These are phyloP conservation scores for Typhlichthys subterraneus DNA, from an alignment of 2,797 vertebrate genomes.

Conservation along the genomic window DNA sequence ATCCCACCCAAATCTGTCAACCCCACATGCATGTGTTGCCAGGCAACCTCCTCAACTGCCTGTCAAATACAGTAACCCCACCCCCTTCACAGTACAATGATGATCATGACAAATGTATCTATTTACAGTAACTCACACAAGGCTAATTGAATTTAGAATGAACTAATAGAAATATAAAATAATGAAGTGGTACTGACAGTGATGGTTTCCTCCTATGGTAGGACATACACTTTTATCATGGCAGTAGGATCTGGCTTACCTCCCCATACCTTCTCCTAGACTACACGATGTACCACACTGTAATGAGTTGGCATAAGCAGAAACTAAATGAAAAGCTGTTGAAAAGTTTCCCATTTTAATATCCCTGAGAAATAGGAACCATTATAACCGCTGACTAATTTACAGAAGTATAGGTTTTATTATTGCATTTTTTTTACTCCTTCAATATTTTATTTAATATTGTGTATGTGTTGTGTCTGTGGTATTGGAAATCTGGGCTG, in stretches of 20 bases:
- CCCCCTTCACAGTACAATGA: constrained; percentile 50
- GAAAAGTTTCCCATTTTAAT: constrained; percentile 43
- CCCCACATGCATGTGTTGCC: constrained; percentile 98
- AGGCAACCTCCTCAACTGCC: constrained; percentile 93
- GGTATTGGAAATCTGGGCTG: constrained; percentile 23
- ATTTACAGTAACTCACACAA: constrained; percentile 31
- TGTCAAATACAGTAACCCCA: constrained; percentile 94
- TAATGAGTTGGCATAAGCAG: constrained; percentile 38
- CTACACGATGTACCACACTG: constrained; percentile 42
- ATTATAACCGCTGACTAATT: constrained; percentile 44
- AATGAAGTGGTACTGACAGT: constrained; percentile 74
- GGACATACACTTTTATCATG: constrained; percentile 74
- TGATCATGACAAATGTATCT: constrained; percentile 41
- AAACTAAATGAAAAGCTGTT: constrained; percentile 41
- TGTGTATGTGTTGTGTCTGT: constrained; percentile 36
- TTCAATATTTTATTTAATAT: constrained; percentile 1
- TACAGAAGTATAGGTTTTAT: constrained; percentile 47
- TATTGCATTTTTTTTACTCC: constrained; percentile 25
- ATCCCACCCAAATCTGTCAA: constrained; percentile 96
- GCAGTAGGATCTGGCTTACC: constrained; percentile 3
- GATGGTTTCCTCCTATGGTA: constrained; percentile 99
- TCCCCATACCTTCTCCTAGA: constrained; percentile 46
- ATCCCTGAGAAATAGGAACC: constrained; percentile 44
- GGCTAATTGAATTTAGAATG: constrained; percentile 32
- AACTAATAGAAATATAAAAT: constrained; percentile 37